Percentiles rank a stretch among this genome's conserved stretches.
Evolutionary conservation across 2,888 invertebrate genomes (phyloP).

Genomic region (Leptothorax acervorum): DNA sequence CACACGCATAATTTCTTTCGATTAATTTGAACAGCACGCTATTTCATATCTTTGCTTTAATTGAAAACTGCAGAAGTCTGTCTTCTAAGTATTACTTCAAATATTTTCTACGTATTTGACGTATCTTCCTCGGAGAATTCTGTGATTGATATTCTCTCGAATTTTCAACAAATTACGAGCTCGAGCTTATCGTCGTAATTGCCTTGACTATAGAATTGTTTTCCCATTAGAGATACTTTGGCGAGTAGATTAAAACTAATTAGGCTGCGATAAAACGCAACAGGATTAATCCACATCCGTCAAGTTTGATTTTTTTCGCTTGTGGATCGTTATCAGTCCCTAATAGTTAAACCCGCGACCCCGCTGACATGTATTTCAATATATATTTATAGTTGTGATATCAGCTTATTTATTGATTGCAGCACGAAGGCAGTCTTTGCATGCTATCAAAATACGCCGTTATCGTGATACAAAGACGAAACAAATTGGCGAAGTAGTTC

Average conservation of each 20-base stretch:
- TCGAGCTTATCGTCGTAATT: slow-evolving; percentile 9
- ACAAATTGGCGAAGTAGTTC: slow-evolving; percentile 12
- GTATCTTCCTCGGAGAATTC: not conserved
- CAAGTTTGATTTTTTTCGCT: not conserved
- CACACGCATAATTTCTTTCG: slow-evolving; percentile 32
- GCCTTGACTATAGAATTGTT: not conserved
- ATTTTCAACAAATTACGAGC: not conserved
- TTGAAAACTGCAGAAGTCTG: not conserved
- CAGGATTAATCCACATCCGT: slow-evolving; percentile 1
- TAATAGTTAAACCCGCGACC: slow-evolving; percentile 42
- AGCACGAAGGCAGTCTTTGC: not conserved
- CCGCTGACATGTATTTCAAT: slow-evolving; percentile 31
- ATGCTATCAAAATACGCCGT: slow-evolving; percentile 36
- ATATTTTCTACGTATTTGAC: not conserved
- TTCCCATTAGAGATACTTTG: not conserved
- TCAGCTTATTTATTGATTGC: slow-evolving; percentile 55
- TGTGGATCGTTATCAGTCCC: slow-evolving; percentile 12
- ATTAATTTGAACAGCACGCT: not conserved
- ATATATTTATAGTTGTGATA: slow-evolving; percentile 44
- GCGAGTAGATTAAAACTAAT: slow-evolving; percentile 9
- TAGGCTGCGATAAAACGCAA: slow-evolving; percentile 12
- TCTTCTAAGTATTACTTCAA: not conserved
- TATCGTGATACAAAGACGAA: slow-evolving; percentile 44
- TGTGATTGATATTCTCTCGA: not conserved
- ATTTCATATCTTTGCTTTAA: not conserved